These are phyloP conservation scores for Junco hyemalis DNA, from an alignment of 2,113 vertebrate species.

Conservation along the genomic window DNA sequence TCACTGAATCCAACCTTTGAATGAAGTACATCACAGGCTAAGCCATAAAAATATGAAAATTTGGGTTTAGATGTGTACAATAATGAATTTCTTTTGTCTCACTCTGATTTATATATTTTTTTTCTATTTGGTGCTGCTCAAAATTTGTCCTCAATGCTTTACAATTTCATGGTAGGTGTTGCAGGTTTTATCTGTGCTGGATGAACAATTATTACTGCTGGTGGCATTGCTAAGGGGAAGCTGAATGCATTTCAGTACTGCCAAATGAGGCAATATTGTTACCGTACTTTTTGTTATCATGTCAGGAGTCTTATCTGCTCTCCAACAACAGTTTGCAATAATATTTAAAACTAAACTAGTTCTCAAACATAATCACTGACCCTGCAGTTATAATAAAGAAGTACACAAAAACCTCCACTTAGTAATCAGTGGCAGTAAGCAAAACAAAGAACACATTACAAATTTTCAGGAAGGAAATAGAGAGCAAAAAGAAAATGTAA, in stretches of 20 bases:
- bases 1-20: neutral
- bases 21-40: neutral
- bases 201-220: neutral
- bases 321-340: neutral
- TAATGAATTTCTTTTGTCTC: neutral
- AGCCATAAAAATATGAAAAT: neutral
- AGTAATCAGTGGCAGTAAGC: neutral
- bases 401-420: neutral
- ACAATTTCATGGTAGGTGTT: neutral
- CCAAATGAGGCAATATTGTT: neutral
- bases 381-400: neutral
- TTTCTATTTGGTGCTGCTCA: neutral
- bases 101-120: neutral
- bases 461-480: neutral
- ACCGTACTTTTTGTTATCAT: neutral
- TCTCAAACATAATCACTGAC: neutral
- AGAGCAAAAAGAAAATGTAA: neutral
- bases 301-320: neutral
- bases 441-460: neutral
- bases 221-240: neutral
- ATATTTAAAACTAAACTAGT: neutral
- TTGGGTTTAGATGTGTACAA: neutral
- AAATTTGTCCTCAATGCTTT: neutral
- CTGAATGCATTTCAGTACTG: neutral
- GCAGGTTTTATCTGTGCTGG: fast-evolving